A percentile compares a stretch with the other conserved stretches of the same genome.
These are phyloP conservation scores for Pasiphila rectangulata DNA, from an alignment of 2,888 invertebrate species.

Conservation along the genomic window DNA sequence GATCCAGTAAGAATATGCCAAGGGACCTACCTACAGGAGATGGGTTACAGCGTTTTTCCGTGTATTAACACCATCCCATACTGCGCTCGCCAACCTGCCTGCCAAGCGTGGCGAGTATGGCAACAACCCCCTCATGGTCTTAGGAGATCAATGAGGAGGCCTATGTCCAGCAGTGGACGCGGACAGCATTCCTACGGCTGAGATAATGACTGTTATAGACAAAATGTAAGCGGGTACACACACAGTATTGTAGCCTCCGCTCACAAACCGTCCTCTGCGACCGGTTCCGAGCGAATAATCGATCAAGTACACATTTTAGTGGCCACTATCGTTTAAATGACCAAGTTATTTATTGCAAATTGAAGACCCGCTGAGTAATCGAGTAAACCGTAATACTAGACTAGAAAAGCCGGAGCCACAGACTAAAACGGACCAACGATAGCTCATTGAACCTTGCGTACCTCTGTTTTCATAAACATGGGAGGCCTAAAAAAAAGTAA, in stretches of 20 bases:
- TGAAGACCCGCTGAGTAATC: conserved; percentile 23
- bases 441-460: conserved; percentile 6
- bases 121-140: too few species aligned
- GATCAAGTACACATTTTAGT: conserved; percentile 35
- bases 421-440: conserved; percentile 11
- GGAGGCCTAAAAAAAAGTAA: conserved; percentile 9
- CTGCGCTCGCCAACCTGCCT: too few species aligned
- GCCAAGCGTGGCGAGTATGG: too few species aligned
- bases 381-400: conserved; percentile 5
- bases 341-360: conserved; percentile 24
- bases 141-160: too few species aligned
- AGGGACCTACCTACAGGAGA: too few species aligned
- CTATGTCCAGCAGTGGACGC: too few species aligned
- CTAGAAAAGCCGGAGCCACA: conserved; percentile 4
- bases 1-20: too few species aligned
- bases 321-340: conserved; percentile 29
- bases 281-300: conserved; percentile 32
- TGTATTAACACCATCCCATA: too few species aligned
- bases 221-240: too few species aligned
- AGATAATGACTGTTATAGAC: too few species aligned
- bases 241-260: conserved; percentile 25
- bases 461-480: conserved; percentile 19
- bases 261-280: conserved; percentile 27
- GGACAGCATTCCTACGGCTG: too few species aligned
- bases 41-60: too few species aligned